Conservation (phyloP, 1,140 invertebrate species). For the Cotesia typhae region DNA sequence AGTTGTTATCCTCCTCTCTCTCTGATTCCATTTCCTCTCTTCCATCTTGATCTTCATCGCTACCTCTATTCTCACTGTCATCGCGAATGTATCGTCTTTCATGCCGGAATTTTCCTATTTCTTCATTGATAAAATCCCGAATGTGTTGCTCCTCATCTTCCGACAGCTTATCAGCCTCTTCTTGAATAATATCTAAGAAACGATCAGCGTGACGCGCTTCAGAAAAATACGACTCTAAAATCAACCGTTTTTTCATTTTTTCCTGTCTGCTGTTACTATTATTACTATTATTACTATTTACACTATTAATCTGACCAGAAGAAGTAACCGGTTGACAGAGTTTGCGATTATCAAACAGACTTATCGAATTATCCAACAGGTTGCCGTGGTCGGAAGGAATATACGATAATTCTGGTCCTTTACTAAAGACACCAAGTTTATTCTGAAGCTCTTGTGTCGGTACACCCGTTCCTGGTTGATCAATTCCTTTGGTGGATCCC, state of each 20-base stretch:
- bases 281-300: background rate
- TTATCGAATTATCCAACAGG: slow-evolving; percentile 35
- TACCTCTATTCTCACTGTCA: slow-evolving; percentile 47
- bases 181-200: slow-evolving; percentile 74
- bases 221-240: slow-evolving; percentile 67
- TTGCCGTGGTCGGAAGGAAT: slow-evolving; percentile 26
- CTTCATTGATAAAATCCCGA: slow-evolving; percentile 62
- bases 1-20: slow-evolving; percentile 17
- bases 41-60: slow-evolving; percentile 23
- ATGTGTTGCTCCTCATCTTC: slow-evolving; percentile 56
- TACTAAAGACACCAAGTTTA: slow-evolving; percentile 66
- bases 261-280: background rate
- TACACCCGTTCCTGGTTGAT: slow-evolving; percentile 33
- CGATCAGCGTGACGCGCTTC: slow-evolving; percentile 67
- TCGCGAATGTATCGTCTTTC: slow-evolving; percentile 46
- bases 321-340: slow-evolving; percentile 50
- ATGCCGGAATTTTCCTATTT: slow-evolving; percentile 68
- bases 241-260: slow-evolving; percentile 67
- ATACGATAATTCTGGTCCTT: slow-evolving; percentile 68
- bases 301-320: background rate
- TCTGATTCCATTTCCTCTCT: slow-evolving; percentile 26
- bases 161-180: slow-evolving; percentile 66
- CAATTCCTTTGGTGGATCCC: slow-evolving; percentile 49
- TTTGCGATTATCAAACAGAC: slow-evolving; percentile 20
- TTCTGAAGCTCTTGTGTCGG: slow-evolving; percentile 65